Evolutionary conservation across 2,113 vertebrate genomes (phyloP).

Genomic region (Alaudala cheleensis): DNA sequence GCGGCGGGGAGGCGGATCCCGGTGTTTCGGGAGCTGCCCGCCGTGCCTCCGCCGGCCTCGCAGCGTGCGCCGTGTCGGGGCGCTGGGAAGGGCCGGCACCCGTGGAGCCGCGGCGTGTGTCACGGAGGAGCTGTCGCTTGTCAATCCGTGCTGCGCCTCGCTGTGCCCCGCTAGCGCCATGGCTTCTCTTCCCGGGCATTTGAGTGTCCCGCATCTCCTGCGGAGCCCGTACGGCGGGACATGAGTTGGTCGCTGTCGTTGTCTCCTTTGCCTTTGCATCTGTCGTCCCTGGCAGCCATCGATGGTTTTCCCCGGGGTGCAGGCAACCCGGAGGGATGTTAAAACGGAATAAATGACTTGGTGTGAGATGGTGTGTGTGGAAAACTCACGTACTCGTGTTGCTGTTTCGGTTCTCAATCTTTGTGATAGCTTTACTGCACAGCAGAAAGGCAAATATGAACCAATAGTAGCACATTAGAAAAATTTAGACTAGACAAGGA

Average conservation of each 20-base stretch:
- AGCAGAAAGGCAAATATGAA: background rate
- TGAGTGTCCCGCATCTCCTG: too few species aligned
- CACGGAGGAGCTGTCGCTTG: background rate
- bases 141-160: rapidly evolving
- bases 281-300: background rate
- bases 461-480: background rate
- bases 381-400: background rate
- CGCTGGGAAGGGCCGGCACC: background rate
- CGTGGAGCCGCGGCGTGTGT: rapidly evolving
- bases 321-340: background rate
- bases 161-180: rapidly evolving
- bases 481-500: background rate
- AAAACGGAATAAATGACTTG: background rate
- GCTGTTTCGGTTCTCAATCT: background rate
- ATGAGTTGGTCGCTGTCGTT: rapidly evolving
- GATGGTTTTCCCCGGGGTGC: background rate
- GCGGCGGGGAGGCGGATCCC: background rate
- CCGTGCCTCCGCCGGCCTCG: background rate
- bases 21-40: background rate
- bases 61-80: background rate
- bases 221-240: rapidly evolving
- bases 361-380: background rate
- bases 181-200: too few species aligned
- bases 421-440: background rate
- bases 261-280: background rate